phyloP scores from a whole-genome alignment of 2,888 invertebrate genomes.

The Physocephala rufipes region DNA sequence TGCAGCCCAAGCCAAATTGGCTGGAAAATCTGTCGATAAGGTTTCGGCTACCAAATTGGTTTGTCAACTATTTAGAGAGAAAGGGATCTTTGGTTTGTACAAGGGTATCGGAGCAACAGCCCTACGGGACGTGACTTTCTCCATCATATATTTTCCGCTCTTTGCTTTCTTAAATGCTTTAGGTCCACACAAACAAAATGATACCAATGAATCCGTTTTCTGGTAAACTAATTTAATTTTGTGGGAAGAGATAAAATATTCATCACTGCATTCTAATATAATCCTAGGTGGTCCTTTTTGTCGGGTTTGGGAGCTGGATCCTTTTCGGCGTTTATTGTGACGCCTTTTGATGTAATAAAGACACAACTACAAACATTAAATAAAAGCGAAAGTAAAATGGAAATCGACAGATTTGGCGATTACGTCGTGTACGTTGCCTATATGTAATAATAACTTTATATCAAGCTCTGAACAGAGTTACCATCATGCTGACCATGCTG shows the following conservation, averaged over 20 bases:
- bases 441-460: too few species aligned
- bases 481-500: too few species aligned
- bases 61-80: conserved; percentile 76
- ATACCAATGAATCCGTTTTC: conserved; percentile 78
- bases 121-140: conserved; percentile 93
- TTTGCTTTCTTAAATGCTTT: conserved; percentile 92
- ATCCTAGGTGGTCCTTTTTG: conserved; percentile 89
- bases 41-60: conserved; percentile 84
- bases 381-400: conserved; percentile 84
- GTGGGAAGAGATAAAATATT: too few species aligned
- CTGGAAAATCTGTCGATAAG: conserved; percentile 74
- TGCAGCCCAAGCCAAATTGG: conserved; percentile 75
- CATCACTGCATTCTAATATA: neutral
- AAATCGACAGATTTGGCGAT: conserved; percentile 87
- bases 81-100: conserved; percentile 93
- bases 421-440: conserved; percentile 81
- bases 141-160: conserved; percentile 95
- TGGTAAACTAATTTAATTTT: conserved; percentile 67
- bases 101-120: conserved; percentile 94
- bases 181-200: conserved; percentile 78
- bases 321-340: conserved; percentile 86
- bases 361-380: conserved; percentile 94
- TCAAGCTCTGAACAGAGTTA: too few species aligned
- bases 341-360: conserved; percentile 98
- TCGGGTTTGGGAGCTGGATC: conserved; percentile 94